Base-by-base conservation (phyloP, 1,140 invertebrate genomes). In the Cherax quadricarinatus region DNA sequence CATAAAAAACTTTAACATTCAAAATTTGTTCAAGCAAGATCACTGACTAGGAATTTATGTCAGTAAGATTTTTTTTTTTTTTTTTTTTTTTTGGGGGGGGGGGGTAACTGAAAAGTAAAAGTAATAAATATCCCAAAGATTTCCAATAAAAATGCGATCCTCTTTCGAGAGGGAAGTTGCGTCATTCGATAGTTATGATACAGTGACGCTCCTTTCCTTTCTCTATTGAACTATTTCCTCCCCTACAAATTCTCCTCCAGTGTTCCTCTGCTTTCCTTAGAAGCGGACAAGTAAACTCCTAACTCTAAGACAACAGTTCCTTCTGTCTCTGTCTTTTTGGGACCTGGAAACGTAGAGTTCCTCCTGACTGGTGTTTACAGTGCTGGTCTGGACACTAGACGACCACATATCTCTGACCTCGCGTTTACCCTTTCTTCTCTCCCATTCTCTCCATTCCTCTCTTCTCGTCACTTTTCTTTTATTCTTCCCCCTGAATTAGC, bases 401-500 rank as follows among this genome's bases (percentile, higher is more conserved):
- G 53, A 82, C 7, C 53, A 51, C 48, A 51, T 53, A 30, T 82
- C 49, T 24, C 30, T 30, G 10, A 53, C 80, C 12, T 66, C 30
- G 41, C 60, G 4, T n/a, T 82, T 51, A 16, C 53, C 49, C 48
- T 53, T 24, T 51, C 21, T 82, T 82, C 48, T 49, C 10, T 18
- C 86, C 75, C 73, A 78, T 75, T 88, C 78, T 88, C 78, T 88
- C 78, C 79, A 75, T 88, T 51, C 49, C 57, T 62, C 78, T 81
- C 78, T 81, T 57, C 48, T 75, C 79, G 48, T 81, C 51, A 21
- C 79, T 57, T 81, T 81, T 18, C 48, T 81, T 21, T 51, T 81
- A 81, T 51, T 48, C 53, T 6, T 51, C 24, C 30, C 79, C 3
- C 48, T 81, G 79, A 51, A 21, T 81, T 81, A 51, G 21, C 51